phyloP scores from a whole-genome alignment of 2,797 vertebrate genomes.

The Otolemur crassicaudatus region DNA sequence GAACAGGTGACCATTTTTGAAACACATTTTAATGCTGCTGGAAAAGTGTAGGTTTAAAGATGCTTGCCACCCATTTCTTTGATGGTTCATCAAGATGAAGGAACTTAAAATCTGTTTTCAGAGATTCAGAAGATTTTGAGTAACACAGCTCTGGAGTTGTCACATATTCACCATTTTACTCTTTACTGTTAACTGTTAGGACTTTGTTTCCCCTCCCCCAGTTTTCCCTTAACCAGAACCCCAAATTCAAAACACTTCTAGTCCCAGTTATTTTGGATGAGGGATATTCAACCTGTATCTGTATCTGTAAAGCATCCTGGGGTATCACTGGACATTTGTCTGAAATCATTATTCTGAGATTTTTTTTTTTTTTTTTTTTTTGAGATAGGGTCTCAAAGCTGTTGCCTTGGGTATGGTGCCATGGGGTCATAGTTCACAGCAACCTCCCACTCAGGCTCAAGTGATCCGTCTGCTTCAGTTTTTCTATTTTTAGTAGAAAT shows the following conservation, averaged over 20 bases:
- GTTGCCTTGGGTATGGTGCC: no score
- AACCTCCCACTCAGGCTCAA: no score
- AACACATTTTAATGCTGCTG: constrained; percentile 6
- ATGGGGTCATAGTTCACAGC: no score
- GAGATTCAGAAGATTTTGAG: neutral
- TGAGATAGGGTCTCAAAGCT: no score
- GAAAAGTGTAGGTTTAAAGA: constrained; percentile 13
- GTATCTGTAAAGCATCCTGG: neutral
- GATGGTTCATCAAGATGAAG: neutral
- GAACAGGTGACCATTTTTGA: constrained; percentile 93
- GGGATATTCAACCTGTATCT: neutral
- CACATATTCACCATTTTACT: neutral
- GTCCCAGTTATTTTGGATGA: neutral
- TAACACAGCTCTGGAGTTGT: neutral
- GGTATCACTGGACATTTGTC: neutral
- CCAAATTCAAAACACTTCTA: neutral
- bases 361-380: constrained; percentile 12
- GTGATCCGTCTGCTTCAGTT: no score
- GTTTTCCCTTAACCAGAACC: neutral
- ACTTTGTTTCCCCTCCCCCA: neutral
- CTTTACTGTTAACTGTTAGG: neutral
- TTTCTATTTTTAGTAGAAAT: no score
- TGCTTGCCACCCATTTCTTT: neutral
- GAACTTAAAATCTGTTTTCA: neutral
- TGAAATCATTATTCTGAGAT: neutral